These are phyloP conservation scores for Pristiophorus japonicus DNA, from an alignment of 2,113 vertebrate species.

Conservation along the genomic window DNA sequence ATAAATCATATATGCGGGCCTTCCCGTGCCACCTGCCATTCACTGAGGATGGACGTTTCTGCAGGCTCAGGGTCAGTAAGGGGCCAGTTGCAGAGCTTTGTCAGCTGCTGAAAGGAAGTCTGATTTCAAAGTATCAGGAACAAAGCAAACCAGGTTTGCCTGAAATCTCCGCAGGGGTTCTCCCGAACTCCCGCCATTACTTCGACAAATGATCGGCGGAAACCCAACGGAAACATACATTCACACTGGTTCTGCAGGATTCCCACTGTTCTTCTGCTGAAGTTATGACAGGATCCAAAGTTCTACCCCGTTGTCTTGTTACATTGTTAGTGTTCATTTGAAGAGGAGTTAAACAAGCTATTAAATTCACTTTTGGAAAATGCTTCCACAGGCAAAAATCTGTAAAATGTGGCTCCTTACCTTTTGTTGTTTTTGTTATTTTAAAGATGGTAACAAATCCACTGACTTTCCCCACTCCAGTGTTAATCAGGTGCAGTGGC, in stretches of 20 bases:
- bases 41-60: neutral
- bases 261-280: neutral
- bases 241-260: neutral
- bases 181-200: neutral
- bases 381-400: neutral
- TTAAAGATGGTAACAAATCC: neutral
- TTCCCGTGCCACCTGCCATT: neutral
- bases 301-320: no score
- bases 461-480: neutral
- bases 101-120: neutral
- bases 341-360: neutral
- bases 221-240: neutral
- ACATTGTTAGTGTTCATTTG: neutral
- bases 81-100: neutral
- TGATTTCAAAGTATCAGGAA: neutral
- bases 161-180: no score
- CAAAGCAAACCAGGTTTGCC: neutral
- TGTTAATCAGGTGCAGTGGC: neutral
- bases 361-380: neutral
- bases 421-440: neutral
- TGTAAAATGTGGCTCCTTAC: neutral
- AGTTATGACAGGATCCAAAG: neutral
- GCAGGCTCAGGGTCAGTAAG: neutral
- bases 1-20: neutral
- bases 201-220: neutral